Evolutionary conservation across 37 sponge, comb jelly and placozoan genomes (phyloP).

Genomic region (Beroe forskalii): DNA sequence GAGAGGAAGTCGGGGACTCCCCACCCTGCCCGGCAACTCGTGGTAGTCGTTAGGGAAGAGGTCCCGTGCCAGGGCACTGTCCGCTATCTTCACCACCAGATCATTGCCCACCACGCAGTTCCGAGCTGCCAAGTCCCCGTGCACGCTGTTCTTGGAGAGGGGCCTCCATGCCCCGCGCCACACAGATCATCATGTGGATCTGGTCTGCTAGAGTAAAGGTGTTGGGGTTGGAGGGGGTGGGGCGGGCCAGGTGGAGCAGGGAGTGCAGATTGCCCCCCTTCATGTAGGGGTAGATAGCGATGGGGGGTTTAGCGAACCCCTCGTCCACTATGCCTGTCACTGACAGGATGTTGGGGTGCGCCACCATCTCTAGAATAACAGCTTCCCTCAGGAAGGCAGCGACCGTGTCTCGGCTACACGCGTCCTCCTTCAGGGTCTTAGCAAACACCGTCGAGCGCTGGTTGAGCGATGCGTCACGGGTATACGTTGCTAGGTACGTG

Average conservation of each 20-base stretch:
- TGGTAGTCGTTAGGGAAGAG: constrained; percentile 53
- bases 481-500: constrained; percentile 32
- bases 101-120: constrained; percentile 23
- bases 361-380: constrained; percentile 18
- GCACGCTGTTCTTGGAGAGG: constrained; percentile 32
- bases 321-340: constrained; percentile 39
- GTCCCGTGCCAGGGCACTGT: constrained; percentile 43
- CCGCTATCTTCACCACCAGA: constrained; percentile 59
- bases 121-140: constrained; percentile 30
- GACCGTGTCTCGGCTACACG: constrained; percentile 17
- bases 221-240: constrained; percentile 41
- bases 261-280: constrained; percentile 39
- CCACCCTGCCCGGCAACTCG: constrained; percentile 22
- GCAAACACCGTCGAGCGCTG: constrained; percentile 37
- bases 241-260: constrained; percentile 3
- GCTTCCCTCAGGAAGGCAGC: constrained; percentile 32
- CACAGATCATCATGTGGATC: constrained; percentile 55
- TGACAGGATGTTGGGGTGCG: constrained; percentile 20
- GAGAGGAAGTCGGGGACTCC: constrained; percentile 4
- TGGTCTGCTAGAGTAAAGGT: constrained; percentile 34
- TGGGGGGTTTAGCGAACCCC: constrained; percentile 17
- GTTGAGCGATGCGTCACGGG: constrained; percentile 20
- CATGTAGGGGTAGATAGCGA: constrained; percentile 45
- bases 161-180: constrained; percentile 46
- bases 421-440: constrained; percentile 31